Evolutionary conservation across 2,797 vertebrate species (phyloP).

Genomic region (Characodon lateralis): DNA sequence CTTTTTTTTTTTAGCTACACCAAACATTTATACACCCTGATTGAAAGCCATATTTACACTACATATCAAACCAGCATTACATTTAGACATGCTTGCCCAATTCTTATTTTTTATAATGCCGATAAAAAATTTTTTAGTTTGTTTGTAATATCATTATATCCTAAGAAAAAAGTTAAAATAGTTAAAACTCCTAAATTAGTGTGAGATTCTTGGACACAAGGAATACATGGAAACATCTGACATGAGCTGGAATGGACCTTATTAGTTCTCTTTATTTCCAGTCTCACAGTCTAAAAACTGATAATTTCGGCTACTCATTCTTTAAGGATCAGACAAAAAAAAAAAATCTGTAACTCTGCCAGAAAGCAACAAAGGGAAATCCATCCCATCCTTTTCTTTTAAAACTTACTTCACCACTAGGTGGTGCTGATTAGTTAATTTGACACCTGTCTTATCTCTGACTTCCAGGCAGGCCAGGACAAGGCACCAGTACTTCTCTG

Average conservation of each 20-base stretch:
- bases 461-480: constrained; percentile 64
- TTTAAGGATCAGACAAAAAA: not conserved
- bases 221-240: not conserved
- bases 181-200: not conserved
- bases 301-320: not conserved
- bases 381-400: not conserved
- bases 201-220: not conserved
- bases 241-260: not conserved
- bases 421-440: constrained; percentile 44
- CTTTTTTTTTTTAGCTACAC: no score
- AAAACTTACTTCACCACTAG: constrained; percentile 39
- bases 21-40: no score
- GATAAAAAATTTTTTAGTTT: not conserved
- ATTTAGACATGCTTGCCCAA: not conserved
- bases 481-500: constrained; percentile 86
- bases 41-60: not conserved
- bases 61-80: not conserved
- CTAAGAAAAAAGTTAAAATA: not conserved
- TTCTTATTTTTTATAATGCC: not conserved
- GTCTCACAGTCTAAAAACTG: not conserved
- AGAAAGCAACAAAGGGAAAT: not conserved
- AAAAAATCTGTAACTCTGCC: not conserved
- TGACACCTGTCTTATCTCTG: not conserved
- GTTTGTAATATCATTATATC: not conserved
- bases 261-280: not conserved